A percentile compares a stretch with the other conserved stretches of the same genome.
Evolutionary conservation across 2,888 invertebrate genomes (phyloP).

Genomic region (Tenthredo livida): DNA sequence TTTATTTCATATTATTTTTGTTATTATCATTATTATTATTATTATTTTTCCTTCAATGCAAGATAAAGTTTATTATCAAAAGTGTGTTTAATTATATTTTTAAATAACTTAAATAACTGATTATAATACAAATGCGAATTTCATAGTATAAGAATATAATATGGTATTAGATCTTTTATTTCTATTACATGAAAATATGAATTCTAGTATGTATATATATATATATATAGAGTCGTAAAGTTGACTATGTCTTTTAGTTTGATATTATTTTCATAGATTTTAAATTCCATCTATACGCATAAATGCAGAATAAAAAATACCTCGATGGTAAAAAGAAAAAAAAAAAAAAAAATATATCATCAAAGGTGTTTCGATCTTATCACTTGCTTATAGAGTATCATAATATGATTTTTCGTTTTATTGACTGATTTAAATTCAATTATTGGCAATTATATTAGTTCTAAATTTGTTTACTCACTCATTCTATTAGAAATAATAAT

Average conservation of each 20-base stretch:
- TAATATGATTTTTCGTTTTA: not conserved
- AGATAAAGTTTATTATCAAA: conserved; percentile 20
- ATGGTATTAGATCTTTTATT: conserved; percentile 6
- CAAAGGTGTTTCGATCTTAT: not conserved
- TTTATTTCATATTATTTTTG: not conserved
- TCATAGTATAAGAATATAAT: not conserved
- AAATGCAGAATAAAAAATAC: not conserved
- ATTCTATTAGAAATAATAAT: not conserved
- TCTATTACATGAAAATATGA: not conserved
- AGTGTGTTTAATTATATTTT: not conserved
- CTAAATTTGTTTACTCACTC: conserved; percentile 16
- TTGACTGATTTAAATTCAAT: not conserved
- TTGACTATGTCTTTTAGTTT: not conserved
- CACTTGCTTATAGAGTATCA: not conserved
- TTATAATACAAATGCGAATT: conserved; percentile 25
- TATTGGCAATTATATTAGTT: not conserved
- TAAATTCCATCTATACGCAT: not conserved
- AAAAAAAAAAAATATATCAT: not conserved
- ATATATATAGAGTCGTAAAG: not conserved
- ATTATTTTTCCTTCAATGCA: not conserved
- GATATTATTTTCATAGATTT: conserved; percentile 6
- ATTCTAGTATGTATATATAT: not conserved
- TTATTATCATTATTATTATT: no score
- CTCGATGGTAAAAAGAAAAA: not conserved
- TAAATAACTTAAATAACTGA: not conserved